These are phyloP conservation scores for Bombus affinis DNA, from an alignment of 1,140 invertebrate genomes.

Conservation along the genomic window DNA sequence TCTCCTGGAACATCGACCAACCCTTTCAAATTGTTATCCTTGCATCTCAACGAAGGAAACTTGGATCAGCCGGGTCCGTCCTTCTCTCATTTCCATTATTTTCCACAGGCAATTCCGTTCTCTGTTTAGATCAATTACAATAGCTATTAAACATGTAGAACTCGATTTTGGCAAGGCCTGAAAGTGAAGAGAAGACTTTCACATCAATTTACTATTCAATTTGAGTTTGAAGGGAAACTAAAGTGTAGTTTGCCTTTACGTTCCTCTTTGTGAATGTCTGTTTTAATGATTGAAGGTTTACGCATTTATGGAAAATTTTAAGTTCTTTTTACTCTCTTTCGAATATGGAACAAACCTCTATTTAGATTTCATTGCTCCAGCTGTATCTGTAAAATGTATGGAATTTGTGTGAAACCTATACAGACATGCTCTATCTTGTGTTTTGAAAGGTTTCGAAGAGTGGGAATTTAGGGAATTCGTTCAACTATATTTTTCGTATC, in stretches of 20 bases:
- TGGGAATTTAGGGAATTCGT: neutral
- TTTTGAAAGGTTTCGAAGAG: too few species aligned
- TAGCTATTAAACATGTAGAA: neutral
- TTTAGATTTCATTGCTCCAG: neutral
- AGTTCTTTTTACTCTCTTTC: neutral
- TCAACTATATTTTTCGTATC: too few species aligned
- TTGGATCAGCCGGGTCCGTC: constrained; percentile 21
- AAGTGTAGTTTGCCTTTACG: neutral
- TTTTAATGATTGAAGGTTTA: neutral
- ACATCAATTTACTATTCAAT: neutral
- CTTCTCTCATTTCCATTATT: constrained; percentile 20
- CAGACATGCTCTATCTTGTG: too few species aligned
- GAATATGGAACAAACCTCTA: neutral
- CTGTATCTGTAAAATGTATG: too few species aligned
- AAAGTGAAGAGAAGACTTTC: neutral
- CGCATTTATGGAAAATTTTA: neutral
- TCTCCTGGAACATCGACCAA: constrained; percentile 26
- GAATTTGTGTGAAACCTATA: too few species aligned
- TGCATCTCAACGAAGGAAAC: constrained; percentile 53
- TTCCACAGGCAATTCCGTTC: neutral
- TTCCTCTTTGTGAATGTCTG: neutral
- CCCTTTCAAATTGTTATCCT: constrained; percentile 66
- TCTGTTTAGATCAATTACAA: constrained; percentile 30
- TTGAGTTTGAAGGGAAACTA: neutral
- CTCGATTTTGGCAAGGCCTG: neutral